phyloP scores from a whole-genome alignment of 2,113 vertebrate genomes.

The Microcebus murinus region DNA sequence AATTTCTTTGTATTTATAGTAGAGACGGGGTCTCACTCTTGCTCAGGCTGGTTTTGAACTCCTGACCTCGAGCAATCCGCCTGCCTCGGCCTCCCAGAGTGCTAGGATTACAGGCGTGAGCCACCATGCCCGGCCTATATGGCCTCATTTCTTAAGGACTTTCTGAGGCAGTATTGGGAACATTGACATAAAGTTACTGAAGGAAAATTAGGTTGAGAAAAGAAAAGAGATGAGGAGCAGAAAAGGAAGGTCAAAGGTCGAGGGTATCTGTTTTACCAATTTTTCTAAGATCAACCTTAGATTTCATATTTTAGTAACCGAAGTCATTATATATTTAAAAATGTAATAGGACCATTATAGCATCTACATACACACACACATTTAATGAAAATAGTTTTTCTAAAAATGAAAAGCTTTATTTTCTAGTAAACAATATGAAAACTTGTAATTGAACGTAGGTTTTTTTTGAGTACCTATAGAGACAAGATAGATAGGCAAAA shows the following conservation, averaged over 20 bases:
- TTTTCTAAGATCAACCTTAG: background rate
- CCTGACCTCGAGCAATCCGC: too few species aligned
- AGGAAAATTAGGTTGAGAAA: background rate
- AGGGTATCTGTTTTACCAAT: background rate
- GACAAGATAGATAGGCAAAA: background rate
- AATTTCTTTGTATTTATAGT: too few species aligned
- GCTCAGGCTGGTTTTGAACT: too few species aligned
- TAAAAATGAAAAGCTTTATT: background rate
- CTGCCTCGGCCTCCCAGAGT: too few species aligned
- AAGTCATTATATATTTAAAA: background rate
- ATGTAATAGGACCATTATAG: background rate
- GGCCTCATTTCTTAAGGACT: background rate
- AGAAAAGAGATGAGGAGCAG: background rate
- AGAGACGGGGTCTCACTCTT: too few species aligned
- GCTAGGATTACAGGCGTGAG: too few species aligned
- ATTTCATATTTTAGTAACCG: conserved; percentile 1
- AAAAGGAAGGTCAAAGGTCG: background rate
- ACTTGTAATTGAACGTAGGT: background rate
- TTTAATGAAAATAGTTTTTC: background rate
- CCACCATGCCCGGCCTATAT: too few species aligned
- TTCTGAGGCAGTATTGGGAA: background rate
- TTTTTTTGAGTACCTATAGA: background rate
- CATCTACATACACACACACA: background rate
- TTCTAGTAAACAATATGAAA: background rate
- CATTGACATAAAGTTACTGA: background rate